A percentile compares a stretch with the other conserved stretches of the same genome.
phyloP scores from a whole-genome alignment of 2,888 invertebrate genomes.

The Argynnis bischoffii region DNA sequence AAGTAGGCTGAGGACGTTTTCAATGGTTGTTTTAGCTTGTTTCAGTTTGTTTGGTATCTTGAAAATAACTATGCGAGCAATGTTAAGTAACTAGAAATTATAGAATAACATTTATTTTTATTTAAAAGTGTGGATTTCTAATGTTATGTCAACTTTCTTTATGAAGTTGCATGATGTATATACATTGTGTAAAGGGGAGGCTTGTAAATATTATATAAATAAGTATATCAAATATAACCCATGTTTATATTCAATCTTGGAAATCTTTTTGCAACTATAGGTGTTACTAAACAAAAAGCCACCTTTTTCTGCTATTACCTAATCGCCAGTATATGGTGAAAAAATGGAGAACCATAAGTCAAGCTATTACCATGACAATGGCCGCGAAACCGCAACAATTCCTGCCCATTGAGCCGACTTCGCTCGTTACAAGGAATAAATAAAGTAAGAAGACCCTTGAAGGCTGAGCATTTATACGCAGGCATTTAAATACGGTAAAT shows the following conservation, averaged over 20 bases:
- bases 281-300: neutral
- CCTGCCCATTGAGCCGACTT: constrained; percentile 36
- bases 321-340: constrained; percentile 10
- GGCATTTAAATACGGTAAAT: constrained; percentile 13
- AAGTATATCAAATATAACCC: neutral
- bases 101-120: too few species aligned
- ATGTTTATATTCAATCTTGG: too few species aligned
- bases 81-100: too few species aligned
- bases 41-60: too few species aligned
- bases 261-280: neutral
- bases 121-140: too few species aligned
- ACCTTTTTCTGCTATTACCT: neutral
- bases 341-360: constrained; percentile 17
- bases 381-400: constrained; percentile 28
- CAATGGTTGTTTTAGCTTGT: too few species aligned
- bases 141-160: too few species aligned
- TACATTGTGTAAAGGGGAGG: too few species aligned
- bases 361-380: constrained; percentile 47
- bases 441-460: constrained; percentile 43
- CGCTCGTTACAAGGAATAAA: constrained; percentile 51
- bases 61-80: too few species aligned
- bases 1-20: too few species aligned
- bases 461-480: constrained; percentile 43
- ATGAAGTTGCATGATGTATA: too few species aligned
- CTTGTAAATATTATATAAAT: neutral